Evolutionary conservation across 2,113 vertebrate species (phyloP).

Genomic region (Oncorhynchus keta): DNA sequence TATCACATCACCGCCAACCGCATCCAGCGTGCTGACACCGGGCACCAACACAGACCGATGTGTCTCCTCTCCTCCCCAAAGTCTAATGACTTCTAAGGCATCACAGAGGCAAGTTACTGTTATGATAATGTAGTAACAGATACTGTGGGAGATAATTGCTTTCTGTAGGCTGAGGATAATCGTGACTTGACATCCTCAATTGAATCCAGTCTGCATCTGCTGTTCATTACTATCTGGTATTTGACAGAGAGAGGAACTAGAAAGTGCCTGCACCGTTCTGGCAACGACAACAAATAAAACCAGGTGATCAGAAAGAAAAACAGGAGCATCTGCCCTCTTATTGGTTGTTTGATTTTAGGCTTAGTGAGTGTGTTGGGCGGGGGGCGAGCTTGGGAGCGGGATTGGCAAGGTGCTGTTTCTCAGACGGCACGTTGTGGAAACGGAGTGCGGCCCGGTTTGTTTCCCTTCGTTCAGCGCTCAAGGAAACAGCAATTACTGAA

Average conservation of each 20-base stretch:
- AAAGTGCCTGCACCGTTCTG: neutral
- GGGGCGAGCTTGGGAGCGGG: neutral
- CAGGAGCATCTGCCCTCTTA: neutral
- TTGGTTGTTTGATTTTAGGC: neutral
- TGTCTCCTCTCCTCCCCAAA: neutral
- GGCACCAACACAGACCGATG: neutral
- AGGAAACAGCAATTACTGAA: slow-evolving; percentile 64
- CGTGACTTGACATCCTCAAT: slow-evolving; percentile 46
- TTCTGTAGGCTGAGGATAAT: slow-evolving; percentile 49
- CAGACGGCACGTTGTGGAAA: slow-evolving; percentile 16
- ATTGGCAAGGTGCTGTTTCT: neutral
- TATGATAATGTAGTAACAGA: slow-evolving; percentile 50
- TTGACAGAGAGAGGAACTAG: neutral
- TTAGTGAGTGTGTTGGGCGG: no score
- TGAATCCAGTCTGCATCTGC: slow-evolving; percentile 43
- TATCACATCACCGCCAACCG: neutral
- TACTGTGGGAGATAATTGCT: slow-evolving; percentile 54
- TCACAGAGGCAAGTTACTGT: slow-evolving; percentile 50
- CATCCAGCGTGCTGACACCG: neutral
- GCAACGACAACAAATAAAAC: neutral
- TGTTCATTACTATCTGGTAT: slow-evolving; percentile 38
- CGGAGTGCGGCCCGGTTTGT: slow-evolving; percentile 34
- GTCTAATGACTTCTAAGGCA: slow-evolving; percentile 44
- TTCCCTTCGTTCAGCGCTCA: slow-evolving; percentile 62
- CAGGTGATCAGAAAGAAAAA: neutral